Evolutionary conservation across 2,888 invertebrate genomes (phyloP).

Genomic region (Agonum fuliginosum): DNA sequence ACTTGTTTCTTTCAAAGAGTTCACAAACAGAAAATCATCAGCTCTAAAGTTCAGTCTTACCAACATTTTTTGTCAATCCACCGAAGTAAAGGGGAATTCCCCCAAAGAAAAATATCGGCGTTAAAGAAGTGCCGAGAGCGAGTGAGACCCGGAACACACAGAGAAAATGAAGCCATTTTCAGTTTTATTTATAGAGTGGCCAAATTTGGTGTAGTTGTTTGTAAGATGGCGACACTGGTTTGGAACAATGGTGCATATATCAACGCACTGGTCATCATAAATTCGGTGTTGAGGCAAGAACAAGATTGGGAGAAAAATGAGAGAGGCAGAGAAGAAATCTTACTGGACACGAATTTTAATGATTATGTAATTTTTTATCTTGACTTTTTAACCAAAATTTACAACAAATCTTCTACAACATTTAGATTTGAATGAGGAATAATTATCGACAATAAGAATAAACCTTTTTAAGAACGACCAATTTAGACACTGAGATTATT

Average conservation of each 20-base stretch:
- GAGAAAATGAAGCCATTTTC: slow-evolving; percentile 73
- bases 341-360: too few species aligned
- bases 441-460: too few species aligned
- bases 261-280: slow-evolving; percentile 70
- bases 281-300: slow-evolving; percentile 37
- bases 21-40: background rate
- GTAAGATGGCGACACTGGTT: slow-evolving; percentile 71
- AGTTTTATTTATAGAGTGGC: slow-evolving; percentile 73
- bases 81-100: background rate
- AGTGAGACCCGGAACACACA: slow-evolving; percentile 22
- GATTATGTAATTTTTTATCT: too few species aligned
- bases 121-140: background rate
- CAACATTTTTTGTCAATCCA: too few species aligned
- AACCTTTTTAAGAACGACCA: too few species aligned
- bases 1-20: background rate
- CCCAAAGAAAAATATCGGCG: background rate
- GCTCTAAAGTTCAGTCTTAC: too few species aligned
- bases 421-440: too few species aligned
- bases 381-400: too few species aligned
- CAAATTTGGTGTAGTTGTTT: slow-evolving; percentile 73
- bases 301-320: background rate
- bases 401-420: too few species aligned
- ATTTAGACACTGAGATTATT: too few species aligned
- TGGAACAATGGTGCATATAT: slow-evolving; percentile 72
- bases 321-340: too few species aligned